phyloP scores from a whole-genome alignment of 2,113 vertebrate genomes.

The Campylorhamphus procurvoides region DNA sequence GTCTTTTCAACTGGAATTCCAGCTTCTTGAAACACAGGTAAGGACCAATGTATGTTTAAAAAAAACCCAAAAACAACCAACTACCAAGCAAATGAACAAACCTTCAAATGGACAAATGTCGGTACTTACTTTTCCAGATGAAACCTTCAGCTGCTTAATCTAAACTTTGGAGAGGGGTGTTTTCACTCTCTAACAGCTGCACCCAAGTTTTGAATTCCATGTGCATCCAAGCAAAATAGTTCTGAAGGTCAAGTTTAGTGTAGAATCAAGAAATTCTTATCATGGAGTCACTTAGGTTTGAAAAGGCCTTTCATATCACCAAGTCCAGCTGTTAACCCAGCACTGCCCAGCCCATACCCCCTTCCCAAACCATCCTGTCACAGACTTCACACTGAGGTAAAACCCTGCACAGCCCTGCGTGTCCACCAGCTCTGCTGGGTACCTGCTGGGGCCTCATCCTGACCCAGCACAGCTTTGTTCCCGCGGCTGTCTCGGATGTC shows the following conservation, averaged over 20 bases:
- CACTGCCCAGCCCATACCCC: not conserved
- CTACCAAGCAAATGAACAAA: not conserved
- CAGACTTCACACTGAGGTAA: not conserved
- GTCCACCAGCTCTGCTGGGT: not conserved
- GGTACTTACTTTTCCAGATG: not conserved
- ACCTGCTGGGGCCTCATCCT: not conserved
- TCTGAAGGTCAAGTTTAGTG: not conserved
- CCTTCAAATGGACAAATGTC: not conserved
- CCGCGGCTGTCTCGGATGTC: not conserved
- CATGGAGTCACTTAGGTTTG: not conserved
- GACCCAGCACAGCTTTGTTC: not conserved
- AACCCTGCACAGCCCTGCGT: not conserved
- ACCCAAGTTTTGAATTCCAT: not conserved
- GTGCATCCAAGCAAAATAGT: not conserved
- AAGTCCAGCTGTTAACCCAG: not conserved
- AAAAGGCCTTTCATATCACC: not conserved
- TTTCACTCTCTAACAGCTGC: not conserved
- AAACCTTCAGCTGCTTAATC: not conserved
- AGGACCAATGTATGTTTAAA: not conserved
- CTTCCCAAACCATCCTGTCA: not conserved
- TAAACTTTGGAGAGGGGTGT: not conserved
- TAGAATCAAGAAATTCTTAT: not conserved
- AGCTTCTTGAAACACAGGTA: conserved; percentile 83
- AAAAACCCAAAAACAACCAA: not conserved
- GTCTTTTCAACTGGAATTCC: conserved; percentile 87